Conservation (phyloP, 92 coral and sea anemone species). For the Paramuricea clavata region DNA sequence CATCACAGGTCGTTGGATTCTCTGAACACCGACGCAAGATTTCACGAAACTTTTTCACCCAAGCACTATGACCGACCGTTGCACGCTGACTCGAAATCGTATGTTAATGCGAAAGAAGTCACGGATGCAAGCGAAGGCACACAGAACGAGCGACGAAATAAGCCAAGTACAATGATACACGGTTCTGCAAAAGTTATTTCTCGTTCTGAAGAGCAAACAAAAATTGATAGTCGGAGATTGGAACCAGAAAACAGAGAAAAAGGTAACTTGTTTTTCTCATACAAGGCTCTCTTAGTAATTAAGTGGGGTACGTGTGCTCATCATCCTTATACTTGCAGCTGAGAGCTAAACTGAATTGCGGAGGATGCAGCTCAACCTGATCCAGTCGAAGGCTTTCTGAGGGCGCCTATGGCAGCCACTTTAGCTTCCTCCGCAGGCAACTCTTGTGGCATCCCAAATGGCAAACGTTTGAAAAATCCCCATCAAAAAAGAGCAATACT, state of each 20-base stretch:
- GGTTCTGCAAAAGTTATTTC: not conserved
- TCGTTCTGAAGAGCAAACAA: not conserved
- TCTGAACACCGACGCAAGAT: not conserved
- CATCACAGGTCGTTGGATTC: not conserved
- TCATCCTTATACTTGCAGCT: too few relatives aligned
- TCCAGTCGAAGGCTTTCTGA: too few relatives aligned
- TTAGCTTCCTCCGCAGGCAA: too few relatives aligned
- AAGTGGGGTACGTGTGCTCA: too few relatives aligned
- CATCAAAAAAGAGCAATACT: too few relatives aligned
- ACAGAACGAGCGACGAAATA: not conserved
- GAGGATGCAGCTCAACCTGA: too few relatives aligned
- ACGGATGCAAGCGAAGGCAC: not conserved
- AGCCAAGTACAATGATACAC: not conserved
- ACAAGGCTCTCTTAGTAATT: too few relatives aligned
- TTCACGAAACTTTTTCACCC: not conserved
- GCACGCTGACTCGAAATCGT: not conserved
- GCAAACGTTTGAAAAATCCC: too few relatives aligned
- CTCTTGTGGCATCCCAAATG: too few relatives aligned
- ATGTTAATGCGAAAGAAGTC: not conserved
- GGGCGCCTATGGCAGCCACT: too few relatives aligned
- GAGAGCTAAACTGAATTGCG: too few relatives aligned
- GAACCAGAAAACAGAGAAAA: not conserved
- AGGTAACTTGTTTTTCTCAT: not conserved
- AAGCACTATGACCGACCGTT: not conserved
- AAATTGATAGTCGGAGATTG: not conserved